A percentile compares a stretch with the other conserved stretches of the same genome.
Conservation (phyloP, 2,797 vertebrate species). For the Notolabrus celidotus region DNA sequence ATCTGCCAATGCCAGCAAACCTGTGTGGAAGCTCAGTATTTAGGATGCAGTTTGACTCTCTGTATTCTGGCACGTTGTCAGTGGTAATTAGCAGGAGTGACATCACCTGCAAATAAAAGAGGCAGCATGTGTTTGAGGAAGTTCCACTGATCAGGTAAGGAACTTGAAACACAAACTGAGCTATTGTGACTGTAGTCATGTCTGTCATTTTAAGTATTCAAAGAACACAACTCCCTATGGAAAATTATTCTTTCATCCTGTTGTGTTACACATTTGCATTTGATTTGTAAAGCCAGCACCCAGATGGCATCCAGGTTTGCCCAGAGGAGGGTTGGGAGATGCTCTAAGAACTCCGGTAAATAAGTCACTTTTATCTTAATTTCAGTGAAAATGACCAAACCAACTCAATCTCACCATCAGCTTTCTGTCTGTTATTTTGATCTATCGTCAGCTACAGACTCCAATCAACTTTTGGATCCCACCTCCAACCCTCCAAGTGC, state of each 20-base stretch:
- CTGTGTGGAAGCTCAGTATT: neutral
- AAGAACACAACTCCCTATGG: too few relatives aligned
- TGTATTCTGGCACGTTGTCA: too few relatives aligned
- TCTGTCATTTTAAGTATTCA: neutral
- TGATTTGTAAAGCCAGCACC: neutral
- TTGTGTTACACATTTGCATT: neutral
- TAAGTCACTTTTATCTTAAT: too few relatives aligned
- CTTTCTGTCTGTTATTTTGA: neutral
- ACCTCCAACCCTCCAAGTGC: constrained; percentile 27
- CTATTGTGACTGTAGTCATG: neutral
- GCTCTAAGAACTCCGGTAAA: constrained; percentile 61
- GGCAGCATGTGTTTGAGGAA: constrained; percentile 6
- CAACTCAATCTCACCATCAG: too few relatives aligned
- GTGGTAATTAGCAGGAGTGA: constrained; percentile 66
- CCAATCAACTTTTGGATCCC: constrained; percentile 18
- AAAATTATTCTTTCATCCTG: neutral
- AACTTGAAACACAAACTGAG: neutral
- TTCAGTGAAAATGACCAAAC: too few relatives aligned
- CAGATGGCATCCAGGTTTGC: constrained; percentile 69
- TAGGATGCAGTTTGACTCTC: neutral
- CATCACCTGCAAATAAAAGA: constrained; percentile 67
- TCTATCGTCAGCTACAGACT: constrained; percentile 41
- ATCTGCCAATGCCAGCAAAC: neutral
- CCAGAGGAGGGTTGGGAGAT: constrained; percentile 27
- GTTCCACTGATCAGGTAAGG: constrained; percentile 38